phyloP scores from a whole-genome alignment of 2,797 vertebrate genomes.

The Arnoldichthys spilopterus region DNA sequence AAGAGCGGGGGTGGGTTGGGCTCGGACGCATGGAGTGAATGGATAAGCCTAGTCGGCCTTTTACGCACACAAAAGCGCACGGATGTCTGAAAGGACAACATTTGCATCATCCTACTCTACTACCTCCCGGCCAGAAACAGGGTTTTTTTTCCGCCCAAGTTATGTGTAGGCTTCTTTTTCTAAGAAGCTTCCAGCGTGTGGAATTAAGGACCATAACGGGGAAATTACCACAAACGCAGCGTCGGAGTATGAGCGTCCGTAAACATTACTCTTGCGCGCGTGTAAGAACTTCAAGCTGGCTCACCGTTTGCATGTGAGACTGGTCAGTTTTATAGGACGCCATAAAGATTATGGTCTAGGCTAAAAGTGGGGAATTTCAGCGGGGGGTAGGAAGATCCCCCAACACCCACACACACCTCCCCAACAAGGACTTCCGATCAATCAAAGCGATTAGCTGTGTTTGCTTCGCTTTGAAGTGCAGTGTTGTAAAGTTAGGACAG shows the following conservation, averaged over 20 bases:
- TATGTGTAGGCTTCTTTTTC: slow-evolving; percentile 29
- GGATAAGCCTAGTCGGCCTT: slow-evolving; percentile 60
- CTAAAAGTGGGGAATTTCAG: slow-evolving; percentile 63
- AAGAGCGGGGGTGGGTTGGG: slow-evolving; percentile 28
- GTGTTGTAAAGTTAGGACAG: slow-evolving; percentile 58
- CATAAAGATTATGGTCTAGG: slow-evolving; percentile 64
- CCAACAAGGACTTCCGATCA: slow-evolving; percentile 72
- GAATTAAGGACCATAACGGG: slow-evolving; percentile 15
- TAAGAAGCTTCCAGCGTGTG: slow-evolving; percentile 36
- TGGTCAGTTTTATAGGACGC: slow-evolving; percentile 63
- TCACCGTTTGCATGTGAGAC: not conserved
- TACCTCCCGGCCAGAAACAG: slow-evolving; percentile 55
- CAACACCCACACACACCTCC: too few species aligned
- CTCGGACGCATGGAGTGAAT: slow-evolving; percentile 70
- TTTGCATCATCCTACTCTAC: slow-evolving; percentile 74
- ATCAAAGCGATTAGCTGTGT: slow-evolving; percentile 63
- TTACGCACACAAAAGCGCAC: slow-evolving; percentile 67
- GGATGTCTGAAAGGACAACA: slow-evolving; percentile 77
- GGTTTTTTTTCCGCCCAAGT: slow-evolving; percentile 53
- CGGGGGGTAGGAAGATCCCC: slow-evolving; percentile 58
- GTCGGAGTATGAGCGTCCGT: not conserved
- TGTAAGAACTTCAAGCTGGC: not conserved
- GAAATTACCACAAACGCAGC: not conserved
- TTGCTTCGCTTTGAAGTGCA: slow-evolving; percentile 67
- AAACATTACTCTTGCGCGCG: too few species aligned